Conservation (phyloP, 1,140 invertebrate species). For the Steinernema feltiae region DNA sequence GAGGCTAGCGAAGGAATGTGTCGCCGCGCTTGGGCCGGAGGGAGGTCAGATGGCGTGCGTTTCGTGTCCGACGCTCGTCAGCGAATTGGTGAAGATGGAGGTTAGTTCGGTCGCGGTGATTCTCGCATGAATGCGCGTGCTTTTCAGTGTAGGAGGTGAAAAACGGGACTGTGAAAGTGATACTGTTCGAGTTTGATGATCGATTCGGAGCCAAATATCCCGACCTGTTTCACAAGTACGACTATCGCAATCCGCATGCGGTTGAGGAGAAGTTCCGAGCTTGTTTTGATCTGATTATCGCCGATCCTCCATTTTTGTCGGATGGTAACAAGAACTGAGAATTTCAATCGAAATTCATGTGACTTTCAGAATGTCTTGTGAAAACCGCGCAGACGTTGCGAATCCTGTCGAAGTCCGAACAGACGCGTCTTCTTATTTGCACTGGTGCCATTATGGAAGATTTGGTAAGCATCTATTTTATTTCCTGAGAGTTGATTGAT, state of each 20-base stretch:
- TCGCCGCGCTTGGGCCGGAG: conserved; percentile 48
- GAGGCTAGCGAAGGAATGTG: conserved; percentile 60
- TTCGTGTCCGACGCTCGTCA: conserved; percentile 80
- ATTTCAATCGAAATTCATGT: not conserved
- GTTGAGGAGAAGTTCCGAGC: conserved; percentile 65
- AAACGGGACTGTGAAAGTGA: conserved; percentile 64
- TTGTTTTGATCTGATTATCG: conserved; percentile 76
- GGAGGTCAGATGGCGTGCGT: conserved; percentile 71
- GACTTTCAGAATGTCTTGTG: conserved; percentile 70
- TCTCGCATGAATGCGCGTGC: conserved; percentile 39
- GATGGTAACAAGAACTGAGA: conserved; percentile 59
- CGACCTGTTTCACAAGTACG: conserved; percentile 76
- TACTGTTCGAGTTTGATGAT: conserved; percentile 66
- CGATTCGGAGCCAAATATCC: conserved; percentile 72
- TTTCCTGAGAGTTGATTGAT: conserved; percentile 7
- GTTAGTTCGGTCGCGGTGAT: conserved; percentile 47
- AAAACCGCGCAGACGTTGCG: conserved; percentile 75
- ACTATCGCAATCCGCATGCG: conserved; percentile 75
- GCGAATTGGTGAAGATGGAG: conserved; percentile 59
- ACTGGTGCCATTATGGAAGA: conserved; percentile 75
- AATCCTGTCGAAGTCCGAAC: conserved; percentile 66
- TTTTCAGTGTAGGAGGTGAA: conserved; percentile 10
- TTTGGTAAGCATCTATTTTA: conserved; percentile 52
- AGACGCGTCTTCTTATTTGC: conserved; percentile 74
- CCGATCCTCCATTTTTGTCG: conserved; percentile 86